phyloP scores from a whole-genome alignment of 2,888 invertebrate genomes.

The Lasius platythorax region DNA sequence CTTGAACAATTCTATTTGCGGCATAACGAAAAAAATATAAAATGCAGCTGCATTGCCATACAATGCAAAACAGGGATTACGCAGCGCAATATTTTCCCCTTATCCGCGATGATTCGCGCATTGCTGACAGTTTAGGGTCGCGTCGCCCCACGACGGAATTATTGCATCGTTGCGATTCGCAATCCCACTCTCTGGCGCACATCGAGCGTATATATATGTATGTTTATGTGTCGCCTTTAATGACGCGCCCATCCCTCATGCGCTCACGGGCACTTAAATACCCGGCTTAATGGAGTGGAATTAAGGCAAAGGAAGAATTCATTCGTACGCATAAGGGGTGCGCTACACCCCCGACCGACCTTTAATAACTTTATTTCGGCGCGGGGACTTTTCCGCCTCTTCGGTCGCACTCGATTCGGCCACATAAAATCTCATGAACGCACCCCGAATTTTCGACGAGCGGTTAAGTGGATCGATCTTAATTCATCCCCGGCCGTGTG shows the following conservation, averaged over 20 bases:
- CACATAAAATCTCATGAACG: conserved; percentile 68
- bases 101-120: conserved; percentile 40
- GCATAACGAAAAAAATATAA: neutral
- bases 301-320: conserved; percentile 74
- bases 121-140: conserved; percentile 39
- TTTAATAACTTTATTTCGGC: conserved; percentile 77
- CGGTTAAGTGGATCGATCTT: conserved; percentile 75
- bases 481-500: conserved; percentile 61
- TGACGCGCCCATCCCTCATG: conserved; percentile 61
- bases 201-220: conserved; percentile 8
- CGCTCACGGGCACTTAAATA: conserved; percentile 71
- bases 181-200: neutral
- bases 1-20: conserved; percentile 25
- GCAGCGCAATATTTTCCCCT: conserved; percentile 51
- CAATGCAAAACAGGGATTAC: conserved; percentile 37
- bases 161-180: conserved; percentile 50
- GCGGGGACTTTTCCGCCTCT: conserved; percentile 43
- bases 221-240: conserved; percentile 71
- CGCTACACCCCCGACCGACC: conserved; percentile 24
- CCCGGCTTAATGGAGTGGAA: conserved; percentile 73
- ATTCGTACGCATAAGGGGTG: conserved; percentile 74
- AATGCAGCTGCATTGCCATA: conserved; percentile 7
- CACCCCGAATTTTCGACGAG: conserved; percentile 75
- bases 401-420: conserved; percentile 52
- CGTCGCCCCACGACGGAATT: conserved; percentile 47